Base-by-base conservation (phyloP, 1,140 invertebrate species). In the Bombus turneri region DNA sequence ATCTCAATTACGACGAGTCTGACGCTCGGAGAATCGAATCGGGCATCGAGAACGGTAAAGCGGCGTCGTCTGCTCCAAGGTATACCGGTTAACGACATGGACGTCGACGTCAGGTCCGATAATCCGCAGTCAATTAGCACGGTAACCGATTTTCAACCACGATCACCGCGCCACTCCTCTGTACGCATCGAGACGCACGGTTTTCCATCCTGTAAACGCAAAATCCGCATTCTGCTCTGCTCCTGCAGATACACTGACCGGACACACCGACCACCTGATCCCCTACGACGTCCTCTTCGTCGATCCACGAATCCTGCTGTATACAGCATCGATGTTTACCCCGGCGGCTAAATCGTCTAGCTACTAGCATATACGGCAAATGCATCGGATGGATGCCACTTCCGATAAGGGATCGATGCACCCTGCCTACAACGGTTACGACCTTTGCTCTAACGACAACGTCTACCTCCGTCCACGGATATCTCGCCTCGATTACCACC, bases 41-140 rank as follows among this genome's bases (percentile, higher is more conserved):
- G 53, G 37, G 22, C 18, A 22, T 22, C 47, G 47, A 59, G 47
- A 22, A 53, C 69, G 37, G 6, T 28, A 34, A n/a, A 71, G 66
- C 64, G 34, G 43, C 34, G 37, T 80, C 78, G 43, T 66, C 59
- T 25, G 39, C 31, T 72, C n/a, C 43, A 75, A 75, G 39, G 41
- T 82, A 64, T 75, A 75, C 41, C 64, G 41, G 72, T 76, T 53
- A 83, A 72, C 69, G 69, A 72, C 69, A 10, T 69, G 34, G 68
- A 68, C 4, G 37, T 64, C 69, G 72, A 83, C 18, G 6, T 83
- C 62, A 73, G 31, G 4, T 64, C 25, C 59, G 41, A 66, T 68
- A 76, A 76, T 76, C 81, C 62, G 43, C 43, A 76, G 59, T 83
- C 81, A 83, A 83, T 83, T 83, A 83, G 47, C 64, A 57, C 59